phyloP scores from a whole-genome alignment of 2,888 invertebrate genomes.

The Arge pagana region DNA sequence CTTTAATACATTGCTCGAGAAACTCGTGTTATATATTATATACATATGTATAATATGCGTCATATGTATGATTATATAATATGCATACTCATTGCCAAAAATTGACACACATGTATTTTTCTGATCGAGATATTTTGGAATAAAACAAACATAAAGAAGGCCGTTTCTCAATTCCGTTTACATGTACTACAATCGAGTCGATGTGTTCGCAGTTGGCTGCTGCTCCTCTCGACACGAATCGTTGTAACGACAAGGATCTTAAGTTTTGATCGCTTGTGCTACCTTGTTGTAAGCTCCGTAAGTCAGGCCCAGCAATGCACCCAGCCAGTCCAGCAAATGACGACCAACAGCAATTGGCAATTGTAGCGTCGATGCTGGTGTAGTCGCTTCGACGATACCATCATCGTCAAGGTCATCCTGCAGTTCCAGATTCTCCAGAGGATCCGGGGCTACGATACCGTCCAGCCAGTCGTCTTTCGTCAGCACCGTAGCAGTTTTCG shows the following conservation, averaged over 20 bases:
- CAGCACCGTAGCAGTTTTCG: background rate
- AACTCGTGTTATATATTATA: conserved; percentile 6
- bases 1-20: conserved; percentile 9
- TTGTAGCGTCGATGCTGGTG: conserved; percentile 31
- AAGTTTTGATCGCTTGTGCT: conserved; percentile 23
- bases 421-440: conserved; percentile 32
- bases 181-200: no score
- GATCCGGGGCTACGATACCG: conserved; percentile 34
- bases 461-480: conserved; percentile 25
- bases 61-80: conserved; percentile 22
- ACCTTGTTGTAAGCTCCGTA: conserved; percentile 40
- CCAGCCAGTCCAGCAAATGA: conserved; percentile 46
- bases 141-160: conserved; percentile 49
- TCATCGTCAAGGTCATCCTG: conserved; percentile 30
- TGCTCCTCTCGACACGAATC: no score
- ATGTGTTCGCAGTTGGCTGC: no score
- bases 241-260: no score
- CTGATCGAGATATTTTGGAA: conserved; percentile 54
- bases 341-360: conserved; percentile 39
- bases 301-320: conserved; percentile 38
- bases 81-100: conserved; percentile 43
- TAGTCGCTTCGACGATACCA: conserved; percentile 33
- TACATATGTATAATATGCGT: conserved; percentile 10
- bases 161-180: conserved; percentile 1
- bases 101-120: conserved; percentile 52